Percentiles rank a stretch among this genome's conserved stretches.
Conservation (phyloP, 2,888 invertebrate genomes). For the Lumbricus terrestris region DNA sequence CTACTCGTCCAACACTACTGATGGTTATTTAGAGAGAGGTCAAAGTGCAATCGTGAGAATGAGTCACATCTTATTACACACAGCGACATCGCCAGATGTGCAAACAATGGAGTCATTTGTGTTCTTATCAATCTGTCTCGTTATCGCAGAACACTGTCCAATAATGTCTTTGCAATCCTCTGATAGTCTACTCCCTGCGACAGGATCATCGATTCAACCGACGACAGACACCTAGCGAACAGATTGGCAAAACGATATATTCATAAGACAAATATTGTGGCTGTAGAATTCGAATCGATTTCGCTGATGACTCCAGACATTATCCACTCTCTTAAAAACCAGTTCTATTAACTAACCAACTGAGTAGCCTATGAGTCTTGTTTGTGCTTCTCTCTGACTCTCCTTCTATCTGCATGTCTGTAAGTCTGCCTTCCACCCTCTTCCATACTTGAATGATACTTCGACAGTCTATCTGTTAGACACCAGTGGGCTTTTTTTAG, state of each 20-base stretch:
- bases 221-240: not conserved
- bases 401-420: not conserved
- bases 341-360: not conserved
- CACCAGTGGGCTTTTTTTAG: no score
- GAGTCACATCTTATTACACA: not conserved
- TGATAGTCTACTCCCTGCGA: no score
- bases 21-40: no score
- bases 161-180: not conserved
- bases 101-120: not conserved
- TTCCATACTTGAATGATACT: no score
- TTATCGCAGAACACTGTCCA: not conserved
- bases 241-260: not conserved
- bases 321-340: not conserved
- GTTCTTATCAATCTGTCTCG: not conserved
- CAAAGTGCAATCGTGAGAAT: not conserved
- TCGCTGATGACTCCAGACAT: no score
- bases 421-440: no score
- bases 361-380: not conserved
- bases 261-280: not conserved
- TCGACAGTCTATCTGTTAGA: no score
- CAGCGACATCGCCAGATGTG: not conserved
- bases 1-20: no score
- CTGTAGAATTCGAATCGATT: not conserved
- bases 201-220: no score
- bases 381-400: not conserved